Percentiles rank a stretch among this genome's conserved stretches.
Conservation (phyloP, 2,888 invertebrate species). For the Oscheius sp. region DNA sequence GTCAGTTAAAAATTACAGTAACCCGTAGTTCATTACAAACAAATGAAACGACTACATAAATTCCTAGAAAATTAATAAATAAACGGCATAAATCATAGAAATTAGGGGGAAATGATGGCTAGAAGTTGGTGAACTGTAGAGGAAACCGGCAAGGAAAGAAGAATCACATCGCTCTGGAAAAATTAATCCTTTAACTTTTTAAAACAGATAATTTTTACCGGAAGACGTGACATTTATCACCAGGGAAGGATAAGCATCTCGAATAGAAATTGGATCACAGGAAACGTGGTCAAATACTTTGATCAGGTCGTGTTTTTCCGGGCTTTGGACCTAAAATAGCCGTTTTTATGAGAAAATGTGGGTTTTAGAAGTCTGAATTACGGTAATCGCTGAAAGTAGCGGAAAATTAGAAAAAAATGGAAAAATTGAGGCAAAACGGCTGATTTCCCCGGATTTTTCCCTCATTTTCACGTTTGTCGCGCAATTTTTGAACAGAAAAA, state of each 20-base stretch:
- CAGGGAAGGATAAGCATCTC: conserved; percentile 41
- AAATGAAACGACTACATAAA: neutral
- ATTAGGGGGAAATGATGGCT: neutral
- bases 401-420: too few species aligned
- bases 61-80: neutral
- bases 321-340: conserved; percentile 41
- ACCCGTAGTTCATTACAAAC: neutral
- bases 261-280: conserved; percentile 45
- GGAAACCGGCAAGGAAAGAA: conserved; percentile 48
- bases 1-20: too few species aligned
- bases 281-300: conserved; percentile 48
- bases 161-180: conserved; percentile 45
- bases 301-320: conserved; percentile 41
- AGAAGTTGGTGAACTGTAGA: conserved; percentile 36
- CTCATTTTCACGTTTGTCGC: too few species aligned
- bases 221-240: conserved; percentile 45
- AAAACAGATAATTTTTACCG: conserved; percentile 34
- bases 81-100: neutral
- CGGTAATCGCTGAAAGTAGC: too few species aligned
- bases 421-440: too few species aligned
- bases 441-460: too few species aligned
- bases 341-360: neutral
- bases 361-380: too few species aligned
- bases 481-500: too few species aligned
- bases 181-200: neutral